Base-by-base conservation (phyloP, 1,140 invertebrate genomes). In the Lepidotrigona ventralis region DNA sequence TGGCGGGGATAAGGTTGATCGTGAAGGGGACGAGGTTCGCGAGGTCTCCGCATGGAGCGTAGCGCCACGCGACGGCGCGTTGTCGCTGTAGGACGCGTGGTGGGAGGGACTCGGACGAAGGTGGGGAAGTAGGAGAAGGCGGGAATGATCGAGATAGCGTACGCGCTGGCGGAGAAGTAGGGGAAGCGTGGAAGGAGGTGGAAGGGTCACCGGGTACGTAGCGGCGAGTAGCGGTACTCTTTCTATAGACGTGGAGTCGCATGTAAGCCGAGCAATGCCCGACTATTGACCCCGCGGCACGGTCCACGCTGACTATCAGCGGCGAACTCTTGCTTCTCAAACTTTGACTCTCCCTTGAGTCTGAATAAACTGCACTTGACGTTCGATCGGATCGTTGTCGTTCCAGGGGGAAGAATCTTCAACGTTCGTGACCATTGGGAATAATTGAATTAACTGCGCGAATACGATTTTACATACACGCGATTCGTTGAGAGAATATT, bases 151-250 rank as follows among this genome's bases (percentile, higher is more conserved):
- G 76, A 26, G 79, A 82, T 78, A 75, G 83, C 46, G 79, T 56
- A 39, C 83, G 71, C 17, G 63, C 51, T 53, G 26, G 46, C 26
- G 54, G 29, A 58, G 73, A 26, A 58, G 83, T 60, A 54, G 77
- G 81, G 73, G 60, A 33, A 81, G 26, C 66, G 73, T 75, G 71
- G 80, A 73, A 79, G 72, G 75, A 81, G 80, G 83, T 76, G 83
- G 83, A 86, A 90, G 89, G 90, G 91, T 90, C 81, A 85, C 75
- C 83, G 90, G 87, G 90, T 87, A 92, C 89, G 90, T 91, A 93
- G 92, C 91, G 90, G 91, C 87, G 90, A 89, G 92, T 94, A 94
- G 93, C 93, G 93, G 93, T 94, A 94, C 91, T 94, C 92, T 92
- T 91, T 92, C 89, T 91, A 90, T 86, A 79, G 80, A 86, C 84